phyloP scores from a whole-genome alignment of 1,140 invertebrate genomes.

The Pseudomyrmex gracilis region DNA sequence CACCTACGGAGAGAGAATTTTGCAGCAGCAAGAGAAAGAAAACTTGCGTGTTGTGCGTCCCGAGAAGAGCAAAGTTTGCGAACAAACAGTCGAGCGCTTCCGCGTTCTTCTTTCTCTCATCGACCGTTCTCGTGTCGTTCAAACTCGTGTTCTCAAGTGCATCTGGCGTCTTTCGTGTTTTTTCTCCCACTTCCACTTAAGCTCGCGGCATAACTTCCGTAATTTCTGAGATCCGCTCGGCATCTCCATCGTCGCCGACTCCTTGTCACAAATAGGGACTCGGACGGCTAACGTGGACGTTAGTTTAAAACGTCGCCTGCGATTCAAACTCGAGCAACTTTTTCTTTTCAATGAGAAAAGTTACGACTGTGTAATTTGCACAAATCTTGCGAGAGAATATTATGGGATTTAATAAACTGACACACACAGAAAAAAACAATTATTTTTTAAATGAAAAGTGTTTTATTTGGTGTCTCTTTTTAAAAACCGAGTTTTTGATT shows the following conservation, averaged over 20 bases:
- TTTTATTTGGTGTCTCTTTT: neutral
- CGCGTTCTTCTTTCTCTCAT: constrained; percentile 29
- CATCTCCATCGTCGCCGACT: neutral
- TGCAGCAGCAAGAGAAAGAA: neutral
- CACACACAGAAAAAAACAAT: neutral
- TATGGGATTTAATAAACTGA: constrained; percentile 18
- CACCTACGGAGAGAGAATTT: neutral
- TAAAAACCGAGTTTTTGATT: too few species aligned
- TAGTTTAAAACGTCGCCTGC: constrained; percentile 12
- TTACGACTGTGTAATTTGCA: neutral
- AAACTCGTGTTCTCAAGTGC: constrained; percentile 24
- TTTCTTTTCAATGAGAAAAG: neutral
- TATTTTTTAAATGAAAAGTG: neutral
- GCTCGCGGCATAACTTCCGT: constrained; percentile 50
- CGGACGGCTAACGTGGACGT: neutral
- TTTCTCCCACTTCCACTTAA: constrained; percentile 25
- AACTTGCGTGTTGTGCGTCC: neutral
- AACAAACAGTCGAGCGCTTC: neutral
- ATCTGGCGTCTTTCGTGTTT: constrained; percentile 29
- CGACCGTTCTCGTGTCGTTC: constrained; percentile 24
- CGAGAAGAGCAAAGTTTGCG: constrained; percentile 9
- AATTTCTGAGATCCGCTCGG: constrained; percentile 24
- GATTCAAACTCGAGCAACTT: constrained; percentile 34
- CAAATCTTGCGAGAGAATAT: constrained; percentile 14
- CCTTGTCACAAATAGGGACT: constrained; percentile 22